phyloP scores from a whole-genome alignment of 2,797 vertebrate genomes.

The Muraenolepis orangiensis region DNA sequence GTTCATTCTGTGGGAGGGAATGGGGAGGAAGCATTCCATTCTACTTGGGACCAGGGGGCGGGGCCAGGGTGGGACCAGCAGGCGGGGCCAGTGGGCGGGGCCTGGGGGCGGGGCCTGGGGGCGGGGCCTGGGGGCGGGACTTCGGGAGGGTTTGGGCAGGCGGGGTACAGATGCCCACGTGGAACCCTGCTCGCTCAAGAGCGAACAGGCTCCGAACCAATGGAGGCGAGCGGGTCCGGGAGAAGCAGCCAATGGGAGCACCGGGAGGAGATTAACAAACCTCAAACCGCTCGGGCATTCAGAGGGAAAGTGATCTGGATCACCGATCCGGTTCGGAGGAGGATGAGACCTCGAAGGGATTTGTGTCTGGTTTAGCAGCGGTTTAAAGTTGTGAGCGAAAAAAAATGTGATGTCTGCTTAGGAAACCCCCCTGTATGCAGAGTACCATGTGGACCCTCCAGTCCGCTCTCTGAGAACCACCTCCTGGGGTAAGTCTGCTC shows the following conservation, averaged over 20 bases:
- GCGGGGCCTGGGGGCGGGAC: no score
- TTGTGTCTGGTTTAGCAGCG: not conserved
- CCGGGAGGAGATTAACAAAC: constrained; percentile 16
- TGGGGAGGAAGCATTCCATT: no score
- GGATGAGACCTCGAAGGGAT: not conserved
- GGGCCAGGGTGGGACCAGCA: no score
- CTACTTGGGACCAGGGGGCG: no score
- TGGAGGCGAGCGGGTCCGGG: constrained; percentile 16
- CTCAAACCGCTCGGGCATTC: constrained; percentile 23
- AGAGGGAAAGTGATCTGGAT: not conserved
- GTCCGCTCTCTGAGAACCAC: no score
- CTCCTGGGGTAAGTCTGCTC: no score
- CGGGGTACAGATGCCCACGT: constrained; percentile 77
- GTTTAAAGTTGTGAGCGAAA: not conserved
- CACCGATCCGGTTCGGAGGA: not conserved
- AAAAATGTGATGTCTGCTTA: no score
- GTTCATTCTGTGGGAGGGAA: no score
- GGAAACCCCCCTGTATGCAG: no score
- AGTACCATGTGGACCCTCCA: no score
- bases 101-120: no score
- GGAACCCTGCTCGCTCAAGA: constrained; percentile 55
- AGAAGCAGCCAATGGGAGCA: constrained; percentile 52
- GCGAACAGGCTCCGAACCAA: constrained; percentile 54
- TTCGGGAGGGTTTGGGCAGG: constrained; percentile 19
- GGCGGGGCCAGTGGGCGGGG: no score